A percentile compares a stretch with the other conserved stretches of the same genome.
phyloP scores from a whole-genome alignment of 2,888 invertebrate species.

The Alcis repandata region DNA sequence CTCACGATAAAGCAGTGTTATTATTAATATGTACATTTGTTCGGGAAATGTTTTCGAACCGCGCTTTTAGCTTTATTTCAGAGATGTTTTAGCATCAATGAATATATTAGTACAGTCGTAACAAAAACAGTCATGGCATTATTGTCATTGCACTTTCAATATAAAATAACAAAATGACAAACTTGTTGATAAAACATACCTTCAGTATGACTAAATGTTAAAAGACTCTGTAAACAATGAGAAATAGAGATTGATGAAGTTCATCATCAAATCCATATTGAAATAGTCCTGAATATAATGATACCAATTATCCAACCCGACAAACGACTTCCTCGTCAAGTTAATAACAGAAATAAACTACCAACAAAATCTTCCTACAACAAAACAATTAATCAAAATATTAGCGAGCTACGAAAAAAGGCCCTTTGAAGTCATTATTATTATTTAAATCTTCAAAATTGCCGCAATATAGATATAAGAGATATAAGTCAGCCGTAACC shows the following conservation, averaged over 20 bases:
- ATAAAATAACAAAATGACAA: background rate
- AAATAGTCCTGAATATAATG: slow-evolving; percentile 49
- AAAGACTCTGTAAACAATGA: background rate
- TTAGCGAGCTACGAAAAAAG: slow-evolving; percentile 65
- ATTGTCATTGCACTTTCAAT: background rate
- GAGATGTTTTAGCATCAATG: slow-evolving; percentile 33
- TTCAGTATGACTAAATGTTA: no score
- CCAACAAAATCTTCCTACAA: slow-evolving; percentile 69
- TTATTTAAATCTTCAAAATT: slow-evolving; percentile 83
- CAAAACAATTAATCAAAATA: slow-evolving; percentile 83
- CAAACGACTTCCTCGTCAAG: slow-evolving; percentile 81
- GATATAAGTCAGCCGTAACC: slow-evolving; percentile 85
- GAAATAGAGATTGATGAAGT: background rate
- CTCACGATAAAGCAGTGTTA: slow-evolving; percentile 64
- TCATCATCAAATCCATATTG: slow-evolving; percentile 30
- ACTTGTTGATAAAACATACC: background rate
- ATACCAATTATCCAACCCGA: slow-evolving; percentile 68
- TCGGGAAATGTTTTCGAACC: slow-evolving; percentile 32
- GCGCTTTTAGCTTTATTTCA: slow-evolving; percentile 34
- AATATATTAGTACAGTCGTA: slow-evolving; percentile 23
- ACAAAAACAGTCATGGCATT: slow-evolving; percentile 16
- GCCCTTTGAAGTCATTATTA: slow-evolving; percentile 75
- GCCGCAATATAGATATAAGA: slow-evolving; percentile 82
- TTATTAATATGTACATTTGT: slow-evolving; percentile 49
- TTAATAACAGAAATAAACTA: slow-evolving; percentile 84